Conservation (phyloP, 1,140 invertebrate genomes). For the Epicauta chinensis region DNA sequence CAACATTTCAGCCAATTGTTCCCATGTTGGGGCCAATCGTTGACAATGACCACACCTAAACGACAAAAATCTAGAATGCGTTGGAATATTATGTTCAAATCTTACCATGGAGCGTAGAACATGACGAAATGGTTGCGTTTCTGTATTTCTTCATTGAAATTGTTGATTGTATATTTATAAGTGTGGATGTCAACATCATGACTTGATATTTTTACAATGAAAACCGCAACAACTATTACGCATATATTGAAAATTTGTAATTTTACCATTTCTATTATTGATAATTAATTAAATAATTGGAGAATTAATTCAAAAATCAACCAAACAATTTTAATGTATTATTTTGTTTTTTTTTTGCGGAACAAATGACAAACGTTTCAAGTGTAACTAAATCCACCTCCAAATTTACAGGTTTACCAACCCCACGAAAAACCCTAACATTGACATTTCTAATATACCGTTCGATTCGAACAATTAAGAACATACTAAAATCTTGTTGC, state of each 20-base stretch:
- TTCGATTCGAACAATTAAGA: too few species aligned
- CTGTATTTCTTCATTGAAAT: conserved; percentile 51
- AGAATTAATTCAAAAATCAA: too few species aligned
- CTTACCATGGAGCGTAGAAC: conserved; percentile 73
- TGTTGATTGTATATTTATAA: conserved; percentile 44
- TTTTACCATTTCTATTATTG: too few species aligned
- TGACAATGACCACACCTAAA: conserved; percentile 67
- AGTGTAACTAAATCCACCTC: conserved; percentile 2
- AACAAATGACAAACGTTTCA: conserved; percentile 3
- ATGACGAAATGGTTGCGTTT: conserved; percentile 68
- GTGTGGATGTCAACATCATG: conserved; percentile 40
- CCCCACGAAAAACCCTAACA: neutral
- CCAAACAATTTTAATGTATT: too few species aligned
- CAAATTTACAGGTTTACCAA: conserved; percentile 6
- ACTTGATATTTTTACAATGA: too few species aligned
- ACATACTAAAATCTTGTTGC: too few species aligned
- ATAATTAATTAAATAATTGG: too few species aligned
- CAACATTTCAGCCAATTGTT: conserved; percentile 62
- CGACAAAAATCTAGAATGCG: neutral
- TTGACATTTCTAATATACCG: too few species aligned
- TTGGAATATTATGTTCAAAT: neutral
- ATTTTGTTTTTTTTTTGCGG: too few species aligned
- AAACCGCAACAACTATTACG: too few species aligned
- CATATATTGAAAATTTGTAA: too few species aligned
- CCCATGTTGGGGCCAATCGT: conserved; percentile 62